These are phyloP conservation scores for Dendrolimus kikuchii DNA, from an alignment of 1,140 invertebrate species.

Conservation along the genomic window DNA sequence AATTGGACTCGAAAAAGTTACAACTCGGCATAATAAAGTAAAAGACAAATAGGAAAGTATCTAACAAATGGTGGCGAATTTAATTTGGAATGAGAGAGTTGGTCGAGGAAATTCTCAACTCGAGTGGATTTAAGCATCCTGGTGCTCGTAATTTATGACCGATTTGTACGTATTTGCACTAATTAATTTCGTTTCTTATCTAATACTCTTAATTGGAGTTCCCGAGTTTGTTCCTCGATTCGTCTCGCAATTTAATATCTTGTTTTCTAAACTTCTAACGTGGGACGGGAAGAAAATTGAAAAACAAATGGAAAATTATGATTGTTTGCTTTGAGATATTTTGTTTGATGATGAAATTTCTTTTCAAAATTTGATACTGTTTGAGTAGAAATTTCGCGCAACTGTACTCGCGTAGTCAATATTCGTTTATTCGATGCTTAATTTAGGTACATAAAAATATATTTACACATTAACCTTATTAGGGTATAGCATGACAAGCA, in stretches of 20 bases:
- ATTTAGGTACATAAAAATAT: too few relatives aligned
- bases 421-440: too few relatives aligned
- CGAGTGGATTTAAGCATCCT: conserved; percentile 32
- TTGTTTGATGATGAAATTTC: too few relatives aligned
- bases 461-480: too few relatives aligned
- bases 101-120: conserved; percentile 22
- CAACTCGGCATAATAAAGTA: neutral
- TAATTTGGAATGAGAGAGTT: conserved; percentile 28
- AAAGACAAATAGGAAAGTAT: conserved; percentile 9
- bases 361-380: too few relatives aligned
- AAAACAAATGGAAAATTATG: too few relatives aligned
- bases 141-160: conserved; percentile 35
- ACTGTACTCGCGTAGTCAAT: too few relatives aligned
- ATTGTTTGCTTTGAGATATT: too few relatives aligned
- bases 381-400: too few relatives aligned
- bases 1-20: too few relatives aligned
- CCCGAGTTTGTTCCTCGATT: conserved; percentile 28
- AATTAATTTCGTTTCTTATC: conserved; percentile 48
- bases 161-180: conserved; percentile 22
- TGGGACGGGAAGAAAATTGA: too few relatives aligned
- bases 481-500: too few relatives aligned
- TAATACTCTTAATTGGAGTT: conserved; percentile 36
- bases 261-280: neutral
- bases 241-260: conserved; percentile 6
- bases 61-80: conserved; percentile 27